These are phyloP conservation scores for Lethrus apterus DNA, from an alignment of 1,140 invertebrate genomes.

Conservation along the genomic window DNA sequence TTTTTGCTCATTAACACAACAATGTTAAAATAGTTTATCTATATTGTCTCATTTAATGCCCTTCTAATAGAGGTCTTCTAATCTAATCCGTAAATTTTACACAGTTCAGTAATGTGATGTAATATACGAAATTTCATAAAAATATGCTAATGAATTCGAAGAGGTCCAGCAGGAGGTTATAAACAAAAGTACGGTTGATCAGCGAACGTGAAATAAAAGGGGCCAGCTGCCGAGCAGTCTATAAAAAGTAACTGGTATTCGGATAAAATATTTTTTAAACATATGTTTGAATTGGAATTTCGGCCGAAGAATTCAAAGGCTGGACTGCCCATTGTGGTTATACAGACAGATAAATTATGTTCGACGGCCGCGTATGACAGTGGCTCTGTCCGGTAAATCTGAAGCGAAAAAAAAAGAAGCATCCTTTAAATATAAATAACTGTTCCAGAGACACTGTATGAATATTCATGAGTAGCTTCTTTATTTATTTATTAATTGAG, in stretches of 20 bases:
- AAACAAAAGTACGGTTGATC: neutral
- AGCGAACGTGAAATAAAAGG: constrained; percentile 28
- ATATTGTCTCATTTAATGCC: no score
- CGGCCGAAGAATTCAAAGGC: constrained; percentile 34
- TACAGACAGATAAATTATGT: constrained; percentile 42
- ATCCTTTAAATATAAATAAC: constrained; percentile 20
- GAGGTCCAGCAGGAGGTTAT: no score
- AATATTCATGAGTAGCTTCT: constrained; percentile 8
- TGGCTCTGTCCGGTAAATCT: constrained; percentile 18
- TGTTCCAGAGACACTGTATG: constrained; percentile 9
- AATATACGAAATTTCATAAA: no score
- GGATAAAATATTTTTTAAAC: constrained; percentile 42
- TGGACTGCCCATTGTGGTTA: constrained; percentile 36
- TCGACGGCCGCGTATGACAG: constrained; percentile 41
- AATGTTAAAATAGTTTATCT: no score
- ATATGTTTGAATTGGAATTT: constrained; percentile 40
- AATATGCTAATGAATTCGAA: no score
- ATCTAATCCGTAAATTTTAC: no score
- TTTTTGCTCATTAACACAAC: no score
- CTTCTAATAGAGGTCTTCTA: no score
- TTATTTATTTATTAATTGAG: neutral
- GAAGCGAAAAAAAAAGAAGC: no score
- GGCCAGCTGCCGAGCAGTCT: constrained; percentile 31
- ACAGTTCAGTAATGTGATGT: no score
- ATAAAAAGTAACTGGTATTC: constrained; percentile 37